Conservation (phyloP, 1,140 invertebrate species). For the Ooceraea biroi region DNA sequence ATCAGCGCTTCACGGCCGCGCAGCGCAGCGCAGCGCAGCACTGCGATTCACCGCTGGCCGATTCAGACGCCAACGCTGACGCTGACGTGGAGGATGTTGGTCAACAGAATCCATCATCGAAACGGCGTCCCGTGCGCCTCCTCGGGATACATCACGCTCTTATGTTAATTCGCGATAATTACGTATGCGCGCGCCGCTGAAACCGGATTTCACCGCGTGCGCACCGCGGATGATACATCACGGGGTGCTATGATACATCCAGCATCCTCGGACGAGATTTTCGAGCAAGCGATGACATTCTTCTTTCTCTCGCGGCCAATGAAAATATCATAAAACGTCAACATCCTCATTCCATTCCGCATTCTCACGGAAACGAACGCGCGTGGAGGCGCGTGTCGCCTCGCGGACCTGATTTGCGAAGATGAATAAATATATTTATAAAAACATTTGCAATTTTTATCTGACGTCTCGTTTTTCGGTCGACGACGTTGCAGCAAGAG, state of each 20-base stretch:
- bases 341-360: slow-evolving; percentile 19
- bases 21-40: not conserved
- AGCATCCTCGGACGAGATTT: slow-evolving; percentile 12
- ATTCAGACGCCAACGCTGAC: not conserved
- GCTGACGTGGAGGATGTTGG: slow-evolving; percentile 38
- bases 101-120: slow-evolving; percentile 34
- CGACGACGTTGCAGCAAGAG: too few relatives aligned
- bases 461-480: too few relatives aligned
- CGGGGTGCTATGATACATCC: not conserved
- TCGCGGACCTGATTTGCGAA: too few relatives aligned
- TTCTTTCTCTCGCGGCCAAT: not conserved
- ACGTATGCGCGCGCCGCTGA: not conserved
- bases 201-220: slow-evolving; percentile 37
- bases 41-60: too few relatives aligned
- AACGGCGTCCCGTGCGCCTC: slow-evolving; percentile 38
- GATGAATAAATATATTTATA: too few relatives aligned
- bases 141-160: slow-evolving; percentile 27
- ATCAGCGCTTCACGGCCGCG: not conserved
- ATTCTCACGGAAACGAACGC: slow-evolving; percentile 16
- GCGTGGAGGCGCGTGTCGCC: not conserved
- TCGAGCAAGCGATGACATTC: not conserved
- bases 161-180: slow-evolving; percentile 50
- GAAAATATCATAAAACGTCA: slow-evolving; percentile 24
- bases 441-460: too few relatives aligned
- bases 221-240: not conserved